Evolutionary conservation across 2,888 invertebrate genomes (phyloP).

Genomic region (Lampropteryx suffumata): DNA sequence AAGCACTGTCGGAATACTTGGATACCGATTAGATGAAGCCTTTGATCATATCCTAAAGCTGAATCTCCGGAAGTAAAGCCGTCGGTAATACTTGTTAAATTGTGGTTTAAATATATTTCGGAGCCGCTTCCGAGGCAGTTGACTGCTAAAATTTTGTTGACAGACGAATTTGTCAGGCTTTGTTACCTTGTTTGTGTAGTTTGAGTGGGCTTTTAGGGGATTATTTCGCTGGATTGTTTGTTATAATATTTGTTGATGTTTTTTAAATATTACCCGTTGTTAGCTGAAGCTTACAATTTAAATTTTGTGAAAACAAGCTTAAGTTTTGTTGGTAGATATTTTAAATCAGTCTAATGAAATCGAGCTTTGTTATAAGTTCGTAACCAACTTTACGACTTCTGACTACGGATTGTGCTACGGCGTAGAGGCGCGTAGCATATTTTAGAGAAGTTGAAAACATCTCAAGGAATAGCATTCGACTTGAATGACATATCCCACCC

Average conservation of each 20-base stretch:
- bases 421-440: too few species aligned
- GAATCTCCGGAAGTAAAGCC: not conserved
- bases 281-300: not conserved
- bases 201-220: conserved; percentile 17
- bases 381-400: too few species aligned
- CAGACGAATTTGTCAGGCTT: conserved; percentile 25
- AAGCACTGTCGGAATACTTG: too few species aligned
- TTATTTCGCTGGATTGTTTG: conserved; percentile 10
- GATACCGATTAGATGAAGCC: too few species aligned
- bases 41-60: not conserved
- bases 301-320: too few species aligned
- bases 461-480: too few species aligned
- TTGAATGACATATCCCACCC: too few species aligned
- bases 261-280: conserved; percentile 10
- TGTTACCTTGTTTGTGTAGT: conserved; percentile 23
- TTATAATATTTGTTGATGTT: conserved; percentile 16
- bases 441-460: too few species aligned
- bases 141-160: conserved; percentile 28
- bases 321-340: too few species aligned
- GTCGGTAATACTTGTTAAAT: conserved; percentile 16
- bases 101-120: conserved; percentile 16
- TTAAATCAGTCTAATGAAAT: too few species aligned
- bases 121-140: conserved; percentile 13
- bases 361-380: too few species aligned
- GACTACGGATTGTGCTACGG: too few species aligned